These are phyloP conservation scores for Drosophila putrida DNA, from an alignment of 2,888 invertebrate species.

Conservation along the genomic window DNA sequence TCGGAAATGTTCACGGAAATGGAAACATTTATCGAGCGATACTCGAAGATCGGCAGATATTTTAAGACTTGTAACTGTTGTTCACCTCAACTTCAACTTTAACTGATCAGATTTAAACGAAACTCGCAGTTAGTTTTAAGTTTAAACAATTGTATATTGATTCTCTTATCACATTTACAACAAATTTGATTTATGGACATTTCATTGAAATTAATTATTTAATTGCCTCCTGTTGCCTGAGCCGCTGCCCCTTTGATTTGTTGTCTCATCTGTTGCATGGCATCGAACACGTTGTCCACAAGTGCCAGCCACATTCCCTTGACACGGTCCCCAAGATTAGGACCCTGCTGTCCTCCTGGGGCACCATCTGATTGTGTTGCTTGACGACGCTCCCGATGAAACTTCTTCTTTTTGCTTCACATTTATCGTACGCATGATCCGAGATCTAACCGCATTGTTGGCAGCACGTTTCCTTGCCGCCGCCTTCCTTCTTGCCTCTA, in stretches of 20 bases:
- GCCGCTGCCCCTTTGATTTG: slow-evolving; percentile 41
- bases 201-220: background rate
- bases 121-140: background rate
- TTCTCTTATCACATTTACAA: background rate
- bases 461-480: slow-evolving; percentile 48
- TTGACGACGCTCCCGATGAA: slow-evolving; percentile 57
- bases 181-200: background rate
- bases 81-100: background rate
- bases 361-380: background rate
- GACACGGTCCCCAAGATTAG: slow-evolving; percentile 55
- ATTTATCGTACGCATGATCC: slow-evolving; percentile 40
- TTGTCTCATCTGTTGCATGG: slow-evolving; percentile 59
- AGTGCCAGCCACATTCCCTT: slow-evolving; percentile 56
- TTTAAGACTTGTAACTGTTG: background rate
- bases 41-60: background rate
- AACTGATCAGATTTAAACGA: background rate
- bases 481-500: slow-evolving; percentile 59
- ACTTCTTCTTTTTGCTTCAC: slow-evolving; percentile 53
- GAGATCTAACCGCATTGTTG: slow-evolving; percentile 46
- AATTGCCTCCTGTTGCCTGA: slow-evolving; percentile 16
- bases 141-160: background rate
- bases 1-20: background rate
- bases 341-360: slow-evolving; percentile 1
- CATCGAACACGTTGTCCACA: slow-evolving; percentile 52
- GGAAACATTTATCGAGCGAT: background rate